phyloP scores from a whole-genome alignment of 2,113 vertebrate species.

The Pandion haliaetus region DNA sequence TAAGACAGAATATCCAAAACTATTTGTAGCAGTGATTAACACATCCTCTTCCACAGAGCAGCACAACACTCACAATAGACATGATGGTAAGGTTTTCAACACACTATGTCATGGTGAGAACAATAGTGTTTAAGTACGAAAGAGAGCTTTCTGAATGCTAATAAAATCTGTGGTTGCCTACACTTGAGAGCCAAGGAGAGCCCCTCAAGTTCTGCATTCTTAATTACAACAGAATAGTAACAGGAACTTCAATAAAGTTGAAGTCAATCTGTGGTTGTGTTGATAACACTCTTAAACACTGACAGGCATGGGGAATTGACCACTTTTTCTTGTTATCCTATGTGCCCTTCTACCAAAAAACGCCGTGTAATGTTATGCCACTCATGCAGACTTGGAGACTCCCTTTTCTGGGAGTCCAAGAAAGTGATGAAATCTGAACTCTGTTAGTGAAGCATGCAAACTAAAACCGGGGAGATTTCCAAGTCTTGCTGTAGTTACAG shows the following conservation, averaged over 20 bases:
- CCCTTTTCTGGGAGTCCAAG: neutral
- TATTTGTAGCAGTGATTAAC: neutral
- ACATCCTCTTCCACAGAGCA: neutral
- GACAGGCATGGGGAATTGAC: neutral
- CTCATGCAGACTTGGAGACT: neutral
- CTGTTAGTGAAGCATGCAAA: neutral
- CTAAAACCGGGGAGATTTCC: neutral
- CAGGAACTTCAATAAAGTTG: neutral
- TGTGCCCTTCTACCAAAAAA: neutral
- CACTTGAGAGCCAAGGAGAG: neutral
- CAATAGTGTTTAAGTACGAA: neutral
- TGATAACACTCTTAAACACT: neutral
- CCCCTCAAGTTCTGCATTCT: neutral
- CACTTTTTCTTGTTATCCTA: neutral
- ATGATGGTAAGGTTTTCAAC: neutral
- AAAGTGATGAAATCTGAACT: neutral
- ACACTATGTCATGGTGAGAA: neutral
- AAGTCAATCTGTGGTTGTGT: neutral
- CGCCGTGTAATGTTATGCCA: no score
- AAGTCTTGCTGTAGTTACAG: neutral
- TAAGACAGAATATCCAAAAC: neutral
- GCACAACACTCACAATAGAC: neutral
- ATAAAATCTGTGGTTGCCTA: neutral
- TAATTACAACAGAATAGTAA: neutral
- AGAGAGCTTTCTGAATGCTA: neutral